Base-by-base conservation (phyloP, 1,140 invertebrate species). In the Dolichoris vasculosae region DNA sequence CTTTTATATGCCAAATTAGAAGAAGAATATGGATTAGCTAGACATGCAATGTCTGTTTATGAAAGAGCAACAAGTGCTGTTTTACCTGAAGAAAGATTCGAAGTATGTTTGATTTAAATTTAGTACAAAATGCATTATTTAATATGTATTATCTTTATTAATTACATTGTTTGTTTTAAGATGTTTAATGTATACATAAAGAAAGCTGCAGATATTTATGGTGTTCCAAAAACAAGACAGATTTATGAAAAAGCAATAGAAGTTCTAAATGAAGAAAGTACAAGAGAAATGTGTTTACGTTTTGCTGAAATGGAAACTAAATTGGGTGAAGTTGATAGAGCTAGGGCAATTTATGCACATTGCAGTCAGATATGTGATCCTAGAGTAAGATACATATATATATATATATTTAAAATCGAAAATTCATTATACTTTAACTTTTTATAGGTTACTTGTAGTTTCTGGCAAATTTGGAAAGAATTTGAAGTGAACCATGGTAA, bases 401-500 rank as follows among this genome's bases (percentile, higher is more conserved):
- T 89, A 35, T 86, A 71, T 55, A 86, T 83, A 69, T 83, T 76
- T 30, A 20, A n/a, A 63, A 43, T 64, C 7, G 26, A 13, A 43
- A 30, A 77, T 32, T 69, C 35, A 30, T 59, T 35, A 55, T 77
- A 73, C 75, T 77, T 51, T 64, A 26, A 67, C 81, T 86, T 86
- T 17, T 43, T 82, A 32, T 84, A 96, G 95, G 97, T 98, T 2
- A 98, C 98, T 15, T 95, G 95, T 9, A 96, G 97, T 55, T 99
- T 99, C 91, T 99, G 99, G 99, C 96, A 98, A 91, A 97, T 97
- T 13, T 99, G 99, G 99, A 99, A 99, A 94, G 98, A 99, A 89
- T 99, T 99, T 95, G 99, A 99, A 95, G 97, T 99, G 59, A 96
- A 97, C 75, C 99, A 99, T 94, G 99, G 99, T n/a, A 99, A 99